Conservation (phyloP, 2,888 invertebrate species). For the Torymus auratus region DNA sequence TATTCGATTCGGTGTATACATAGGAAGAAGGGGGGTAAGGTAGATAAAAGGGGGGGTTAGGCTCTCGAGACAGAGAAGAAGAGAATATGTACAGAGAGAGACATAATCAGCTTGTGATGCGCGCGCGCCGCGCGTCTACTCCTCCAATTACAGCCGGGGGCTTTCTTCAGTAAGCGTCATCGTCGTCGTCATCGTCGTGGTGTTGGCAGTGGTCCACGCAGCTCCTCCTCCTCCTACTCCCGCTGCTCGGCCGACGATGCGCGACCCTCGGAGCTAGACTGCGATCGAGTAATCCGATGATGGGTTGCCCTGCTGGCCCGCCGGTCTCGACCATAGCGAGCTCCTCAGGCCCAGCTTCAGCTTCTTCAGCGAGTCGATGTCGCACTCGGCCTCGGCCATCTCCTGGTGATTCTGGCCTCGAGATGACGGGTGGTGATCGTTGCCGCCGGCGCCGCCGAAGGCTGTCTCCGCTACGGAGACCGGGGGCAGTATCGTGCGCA, state of each 20-base stretch:
- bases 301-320: slow-evolving; percentile 75
- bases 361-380: slow-evolving; percentile 86
- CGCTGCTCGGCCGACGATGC: no score
- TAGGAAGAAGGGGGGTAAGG: no score
- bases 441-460: slow-evolving; percentile 71
- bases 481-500: slow-evolving; percentile 82
- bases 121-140: no score
- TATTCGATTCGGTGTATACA: no score
- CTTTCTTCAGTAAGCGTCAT: no score
- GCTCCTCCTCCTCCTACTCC: no score
- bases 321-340: slow-evolving; percentile 84
- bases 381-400: slow-evolving; percentile 84
- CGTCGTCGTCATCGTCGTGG: no score
- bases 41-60: no score
- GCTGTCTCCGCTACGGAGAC: slow-evolving; percentile 76
- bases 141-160: no score
- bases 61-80: neutral
- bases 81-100: slow-evolving; percentile 21
- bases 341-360: slow-evolving; percentile 84
- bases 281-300: slow-evolving; percentile 87
- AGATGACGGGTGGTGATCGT: neutral
- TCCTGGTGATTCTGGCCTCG: slow-evolving; percentile 2
- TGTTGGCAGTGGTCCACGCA: no score
- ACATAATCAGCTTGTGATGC: neutral
- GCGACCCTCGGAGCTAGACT: slow-evolving; percentile 78